A percentile compares a stretch with the other conserved stretches of the same genome.
phyloP scores from a whole-genome alignment of 37 sponge, comb jelly and placozoan species.

The Dysidea cf. avara region DNA sequence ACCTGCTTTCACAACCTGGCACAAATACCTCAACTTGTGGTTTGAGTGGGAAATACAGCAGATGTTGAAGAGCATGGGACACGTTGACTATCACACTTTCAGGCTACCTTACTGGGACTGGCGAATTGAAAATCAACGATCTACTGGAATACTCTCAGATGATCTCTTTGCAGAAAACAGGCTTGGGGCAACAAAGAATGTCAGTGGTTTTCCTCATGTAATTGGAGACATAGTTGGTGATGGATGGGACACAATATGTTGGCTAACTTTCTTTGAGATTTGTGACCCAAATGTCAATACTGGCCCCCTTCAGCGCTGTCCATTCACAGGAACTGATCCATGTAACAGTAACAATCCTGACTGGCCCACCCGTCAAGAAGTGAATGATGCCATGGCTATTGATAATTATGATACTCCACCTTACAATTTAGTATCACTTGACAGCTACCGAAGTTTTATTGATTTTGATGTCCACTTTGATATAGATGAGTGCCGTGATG shows the following conservation, averaged over 20 bases:
- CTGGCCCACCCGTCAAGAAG: slow-evolving; percentile 31
- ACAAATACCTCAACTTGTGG: slow-evolving; percentile 14
- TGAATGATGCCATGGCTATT: slow-evolving; percentile 2
- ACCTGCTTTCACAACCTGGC: slow-evolving; percentile 52
- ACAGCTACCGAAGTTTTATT: slow-evolving; percentile 9
- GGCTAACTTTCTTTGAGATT: slow-evolving; percentile 14
- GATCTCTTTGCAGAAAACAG: too few species aligned
- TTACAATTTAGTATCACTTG: not conserved
- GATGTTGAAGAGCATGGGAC: slow-evolving; percentile 32
- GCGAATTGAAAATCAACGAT: too few species aligned
- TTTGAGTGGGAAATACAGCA: slow-evolving; percentile 49
- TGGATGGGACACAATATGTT: slow-evolving; percentile 55
- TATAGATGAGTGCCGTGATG: slow-evolving; percentile 16
- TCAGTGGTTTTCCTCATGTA: slow-evolving; percentile 28
- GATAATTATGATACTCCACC: slow-evolving; percentile 13
- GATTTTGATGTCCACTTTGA: slow-evolving; percentile 5
- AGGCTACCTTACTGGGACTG: slow-evolving; percentile 57
- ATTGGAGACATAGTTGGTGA: too few species aligned
- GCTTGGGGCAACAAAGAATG: too few species aligned
- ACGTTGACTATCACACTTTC: too few species aligned
- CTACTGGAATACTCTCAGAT: too few species aligned
- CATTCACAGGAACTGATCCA: too few species aligned
- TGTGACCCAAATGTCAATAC: slow-evolving; percentile 38
- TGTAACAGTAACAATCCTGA: slow-evolving; percentile 43
- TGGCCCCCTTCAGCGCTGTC: too few species aligned